phyloP scores from a whole-genome alignment of 1,140 invertebrate species.

The Parapsyche elsis region DNA sequence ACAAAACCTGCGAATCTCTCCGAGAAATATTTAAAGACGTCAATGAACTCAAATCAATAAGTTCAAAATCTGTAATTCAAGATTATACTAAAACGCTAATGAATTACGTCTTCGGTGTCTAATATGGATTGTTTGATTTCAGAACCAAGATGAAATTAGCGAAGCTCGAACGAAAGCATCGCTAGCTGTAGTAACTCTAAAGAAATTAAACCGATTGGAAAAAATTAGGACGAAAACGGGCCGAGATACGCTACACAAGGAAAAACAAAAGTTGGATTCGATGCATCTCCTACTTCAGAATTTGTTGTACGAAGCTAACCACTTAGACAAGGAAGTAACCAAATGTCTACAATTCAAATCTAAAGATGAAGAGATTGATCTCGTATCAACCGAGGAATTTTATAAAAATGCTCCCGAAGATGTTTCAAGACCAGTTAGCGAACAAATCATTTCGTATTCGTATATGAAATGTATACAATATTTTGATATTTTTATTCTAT shows the following conservation, averaged over 20 bases:
- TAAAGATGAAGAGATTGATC: conserved; percentile 92
- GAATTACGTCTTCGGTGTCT: background rate
- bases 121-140: conserved; percentile 48
- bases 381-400: conserved; percentile 88
- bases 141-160: conserved; percentile 73
- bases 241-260: conserved; percentile 80
- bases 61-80: conserved; percentile 57
- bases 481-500: background rate
- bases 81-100: conserved; percentile 27
- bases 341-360: conserved; percentile 96
- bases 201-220: conserved; percentile 91
- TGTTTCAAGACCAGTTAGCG: conserved; percentile 76
- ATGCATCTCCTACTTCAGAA: conserved; percentile 93
- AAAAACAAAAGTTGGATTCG: conserved; percentile 89
- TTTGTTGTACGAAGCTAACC: conserved; percentile 93
- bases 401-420: conserved; percentile 81
- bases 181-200: conserved; percentile 81
- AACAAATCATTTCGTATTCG: background rate
- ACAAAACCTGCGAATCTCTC: conserved; percentile 75
- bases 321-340: conserved; percentile 92
- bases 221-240: conserved; percentile 86
- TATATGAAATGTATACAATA: background rate
- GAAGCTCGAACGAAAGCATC: conserved; percentile 77
- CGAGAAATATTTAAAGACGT: conserved; percentile 74
- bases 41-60: conserved; percentile 71